phyloP scores from a whole-genome alignment of 2,113 vertebrate species.

The Tichodroma muraria region DNA sequence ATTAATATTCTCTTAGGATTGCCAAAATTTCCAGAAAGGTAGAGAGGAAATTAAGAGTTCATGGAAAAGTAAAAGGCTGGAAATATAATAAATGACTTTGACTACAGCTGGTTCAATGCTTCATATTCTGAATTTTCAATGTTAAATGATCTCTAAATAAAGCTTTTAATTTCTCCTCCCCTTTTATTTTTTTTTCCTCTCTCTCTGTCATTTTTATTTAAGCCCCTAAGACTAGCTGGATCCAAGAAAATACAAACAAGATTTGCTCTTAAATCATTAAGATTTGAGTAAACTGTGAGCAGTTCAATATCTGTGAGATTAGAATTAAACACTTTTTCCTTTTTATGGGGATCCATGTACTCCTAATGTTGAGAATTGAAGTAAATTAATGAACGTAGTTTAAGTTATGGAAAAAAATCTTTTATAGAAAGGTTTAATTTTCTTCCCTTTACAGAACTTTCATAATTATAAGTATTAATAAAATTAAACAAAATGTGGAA shows the following conservation, averaged over 20 bases:
- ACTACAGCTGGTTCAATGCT: neutral
- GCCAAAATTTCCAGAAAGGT: neutral
- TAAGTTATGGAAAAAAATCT: neutral
- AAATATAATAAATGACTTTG: neutral
- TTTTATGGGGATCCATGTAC: neutral
- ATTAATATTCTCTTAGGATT: neutral
- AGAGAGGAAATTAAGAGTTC: neutral
- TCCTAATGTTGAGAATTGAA: neutral
- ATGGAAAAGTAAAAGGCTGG: neutral
- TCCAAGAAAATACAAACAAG: neutral
- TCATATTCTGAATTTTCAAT: neutral
- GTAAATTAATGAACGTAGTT: neutral
- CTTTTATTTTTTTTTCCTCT: neutral
- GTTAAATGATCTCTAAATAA: neutral
- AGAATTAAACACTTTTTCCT: neutral
- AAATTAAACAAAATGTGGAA: neutral
- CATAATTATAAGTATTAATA: neutral
- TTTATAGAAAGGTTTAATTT: neutral
- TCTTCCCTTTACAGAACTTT: neutral
- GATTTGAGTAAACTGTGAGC: neutral
- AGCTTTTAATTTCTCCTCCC: neutral
- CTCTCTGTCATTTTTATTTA: neutral
- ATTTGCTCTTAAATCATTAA: neutral
- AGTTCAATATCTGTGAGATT: neutral
- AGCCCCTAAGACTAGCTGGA: neutral